Evolutionary conservation across 2,113 vertebrate species (phyloP), one percentile per base, ranked within the genome.

Genomic region (Paralichthys olivaceus): DNA sequence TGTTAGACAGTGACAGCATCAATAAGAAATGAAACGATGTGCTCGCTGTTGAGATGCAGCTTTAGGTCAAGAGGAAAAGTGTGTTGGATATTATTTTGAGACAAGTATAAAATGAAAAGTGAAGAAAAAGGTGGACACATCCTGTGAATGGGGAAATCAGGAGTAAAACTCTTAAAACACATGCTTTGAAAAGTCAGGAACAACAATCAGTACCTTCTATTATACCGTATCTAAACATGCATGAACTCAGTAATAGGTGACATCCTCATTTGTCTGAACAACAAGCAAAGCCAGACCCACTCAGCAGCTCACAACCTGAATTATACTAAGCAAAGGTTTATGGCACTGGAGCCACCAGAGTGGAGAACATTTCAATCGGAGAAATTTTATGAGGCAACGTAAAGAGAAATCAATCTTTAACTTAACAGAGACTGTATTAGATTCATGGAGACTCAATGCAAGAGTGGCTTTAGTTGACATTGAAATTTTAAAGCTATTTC

Each of bases 1-100:
- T 77, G 8, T 70, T 59, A 66, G 60, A 69, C 43, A 49, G 54
- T 28, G 14, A 64, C 23, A 59, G 19, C 34, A 60, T 66, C 34
- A 66, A 25, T 60, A 19, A 25, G 25, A 45, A 23, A 45, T 28
- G 3, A 58, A 51, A 69, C 49, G 11, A 51, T 26, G 61, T 17
- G 29, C 22, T n/a, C 55, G 71, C 9, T 14, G 37, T n/a, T 45
- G 32, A 34, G 26, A 55, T 40, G 22, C 23, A 8, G 32, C 23
- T 69, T 26, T 37, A 28, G 34, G 5, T 49, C 3, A 26, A 17
- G 13, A 37, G 3, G 34, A n/a, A 29, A 69, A 1, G 14, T 40
- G 34, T 37, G 11, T 34, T 55, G 34, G 5, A 9, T 8, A 9
- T 51, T 59, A 12, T 53, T 60, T 58, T 63, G 45, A 64, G 17